Percentiles rank a stretch among this genome's conserved stretches.
phyloP scores from a whole-genome alignment of 2,113 vertebrate species.

The Chascanopsetta lugubris region DNA sequence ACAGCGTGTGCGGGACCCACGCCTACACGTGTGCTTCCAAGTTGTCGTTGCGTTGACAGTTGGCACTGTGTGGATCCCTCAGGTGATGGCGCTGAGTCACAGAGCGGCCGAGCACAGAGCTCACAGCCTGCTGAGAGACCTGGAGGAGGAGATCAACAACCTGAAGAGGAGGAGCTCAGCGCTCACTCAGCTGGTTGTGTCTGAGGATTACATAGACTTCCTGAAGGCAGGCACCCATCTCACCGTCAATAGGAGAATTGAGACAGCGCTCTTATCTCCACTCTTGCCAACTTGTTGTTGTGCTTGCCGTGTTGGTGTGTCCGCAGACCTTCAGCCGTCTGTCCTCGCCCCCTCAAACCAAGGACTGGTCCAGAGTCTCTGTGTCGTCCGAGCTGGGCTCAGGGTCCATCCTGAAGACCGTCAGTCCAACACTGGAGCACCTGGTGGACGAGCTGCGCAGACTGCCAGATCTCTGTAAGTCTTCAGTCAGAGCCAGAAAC shows the following conservation, averaged over 20 bases:
- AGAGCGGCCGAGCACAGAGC: constrained; percentile 57
- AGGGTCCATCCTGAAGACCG: constrained; percentile 55
- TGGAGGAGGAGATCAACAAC: constrained; percentile 72
- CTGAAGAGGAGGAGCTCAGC: constrained; percentile 60
- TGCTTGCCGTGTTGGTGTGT: not conserved
- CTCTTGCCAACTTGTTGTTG: no score
- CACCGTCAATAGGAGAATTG: no score
- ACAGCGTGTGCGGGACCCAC: not conserved
- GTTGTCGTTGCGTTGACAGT: not conserved
- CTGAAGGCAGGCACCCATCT: constrained; percentile 62
- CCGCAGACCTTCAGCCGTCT: constrained; percentile 66
- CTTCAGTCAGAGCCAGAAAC: not conserved
- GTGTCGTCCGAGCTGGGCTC: constrained; percentile 66
- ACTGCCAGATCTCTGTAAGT: constrained; percentile 71
- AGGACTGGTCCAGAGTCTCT: constrained; percentile 61
- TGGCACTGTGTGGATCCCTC: not conserved
- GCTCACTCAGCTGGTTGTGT: constrained; percentile 58
- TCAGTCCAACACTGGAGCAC: constrained; percentile 64
- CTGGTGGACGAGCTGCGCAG: constrained; percentile 65
- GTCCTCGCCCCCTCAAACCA: constrained; percentile 31
- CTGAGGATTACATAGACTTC: constrained; percentile 70
- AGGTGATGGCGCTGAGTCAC: constrained; percentile 65
- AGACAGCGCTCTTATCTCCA: no score
- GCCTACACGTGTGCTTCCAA: not conserved
- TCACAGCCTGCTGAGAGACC: constrained; percentile 65